Base-by-base conservation (phyloP, 2,888 invertebrate genomes). In the Willowsia nigromaculata region DNA sequence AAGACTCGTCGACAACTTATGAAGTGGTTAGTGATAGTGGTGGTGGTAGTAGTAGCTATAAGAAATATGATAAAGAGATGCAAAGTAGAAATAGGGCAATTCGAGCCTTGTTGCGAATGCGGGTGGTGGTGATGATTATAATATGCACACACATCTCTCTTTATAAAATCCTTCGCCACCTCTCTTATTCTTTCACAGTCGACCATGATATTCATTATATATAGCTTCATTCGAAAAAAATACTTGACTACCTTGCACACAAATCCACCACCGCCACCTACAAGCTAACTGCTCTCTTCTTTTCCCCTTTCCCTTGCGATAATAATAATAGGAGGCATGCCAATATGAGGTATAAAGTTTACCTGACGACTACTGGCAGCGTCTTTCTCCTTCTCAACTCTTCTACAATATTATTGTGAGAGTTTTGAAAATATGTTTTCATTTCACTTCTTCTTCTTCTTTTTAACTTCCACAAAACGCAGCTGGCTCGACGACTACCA, bases 21-120 rank as follows among this genome's bases (percentile, higher is more conserved):
- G 56, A 81, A 81, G 81, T 40, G 37, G 74, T 30, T 47, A 11
- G 1, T 37, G n/a, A 1, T 37, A 37, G 30, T 56, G 53, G 37
- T 18, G 78, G 30, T 56, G 80, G 78, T 53, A 56, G 81, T 62
- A 37, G 15, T 22, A 37, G 40, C 62, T 25, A n/a, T n/a, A n/a
- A 56, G 62, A 50, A 33, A 82, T 65, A 82, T 82, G 82, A 65
- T 82, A 82, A 82, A 37, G 43, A 82, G 65, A 47, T 82, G 62
- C 68, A 56, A 56, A 76, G 5, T 43, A 76, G 71, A 84, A 65
- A 50, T 22, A 71, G 37, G 56, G 71, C 27, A 71, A 84, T 84
- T 37, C 27, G 33, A 82, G 37, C 15, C 76, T 43, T 76, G 76
- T 76, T 50, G 7, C 18, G 30, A 68, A 71, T 71, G 74, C 47